phyloP scores from a whole-genome alignment of 2,797 vertebrate species.

The Anguilla anguilla region DNA sequence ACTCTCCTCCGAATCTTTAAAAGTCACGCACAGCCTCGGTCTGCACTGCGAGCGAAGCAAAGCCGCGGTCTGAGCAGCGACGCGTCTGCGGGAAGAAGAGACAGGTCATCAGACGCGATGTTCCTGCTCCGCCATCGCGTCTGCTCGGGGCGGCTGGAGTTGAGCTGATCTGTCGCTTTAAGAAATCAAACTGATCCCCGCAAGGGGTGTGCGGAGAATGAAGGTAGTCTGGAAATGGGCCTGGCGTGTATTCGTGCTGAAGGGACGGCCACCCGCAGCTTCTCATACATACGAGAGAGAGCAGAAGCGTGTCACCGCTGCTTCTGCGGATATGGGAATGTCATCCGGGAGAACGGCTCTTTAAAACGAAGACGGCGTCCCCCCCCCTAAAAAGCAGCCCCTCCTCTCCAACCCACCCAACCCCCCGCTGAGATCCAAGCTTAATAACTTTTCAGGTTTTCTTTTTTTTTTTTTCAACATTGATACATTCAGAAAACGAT shows the following conservation, averaged over 20 bases:
- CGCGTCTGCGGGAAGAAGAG: slow-evolving; percentile 28
- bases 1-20: slow-evolving; percentile 6
- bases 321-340: slow-evolving; percentile 3
- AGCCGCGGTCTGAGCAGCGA: slow-evolving; percentile 10
- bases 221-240: slow-evolving; percentile 19
- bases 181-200: slow-evolving; percentile 40
- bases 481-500: slow-evolving; percentile 9
- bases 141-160: slow-evolving; percentile 9
- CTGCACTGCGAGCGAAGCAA: background rate
- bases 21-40: background rate
- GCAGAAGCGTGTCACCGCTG: slow-evolving; percentile 18
- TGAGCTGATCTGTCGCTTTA: slow-evolving; percentile 43
- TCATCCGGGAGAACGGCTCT: slow-evolving; percentile 8
- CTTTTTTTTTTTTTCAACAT: background rate
- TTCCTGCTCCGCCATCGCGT: slow-evolving; percentile 5
- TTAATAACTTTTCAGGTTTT: slow-evolving; percentile 44
- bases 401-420: no score
- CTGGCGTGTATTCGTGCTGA: background rate
- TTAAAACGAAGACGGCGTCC: background rate
- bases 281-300: slow-evolving; percentile 12
- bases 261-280: background rate
- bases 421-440: slow-evolving; percentile 50
- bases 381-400: background rate
- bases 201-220: slow-evolving; percentile 19
- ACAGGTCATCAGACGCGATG: slow-evolving; percentile 37